Conservation (phyloP, 2,888 invertebrate species). For the Loripinus fragilis region DNA sequence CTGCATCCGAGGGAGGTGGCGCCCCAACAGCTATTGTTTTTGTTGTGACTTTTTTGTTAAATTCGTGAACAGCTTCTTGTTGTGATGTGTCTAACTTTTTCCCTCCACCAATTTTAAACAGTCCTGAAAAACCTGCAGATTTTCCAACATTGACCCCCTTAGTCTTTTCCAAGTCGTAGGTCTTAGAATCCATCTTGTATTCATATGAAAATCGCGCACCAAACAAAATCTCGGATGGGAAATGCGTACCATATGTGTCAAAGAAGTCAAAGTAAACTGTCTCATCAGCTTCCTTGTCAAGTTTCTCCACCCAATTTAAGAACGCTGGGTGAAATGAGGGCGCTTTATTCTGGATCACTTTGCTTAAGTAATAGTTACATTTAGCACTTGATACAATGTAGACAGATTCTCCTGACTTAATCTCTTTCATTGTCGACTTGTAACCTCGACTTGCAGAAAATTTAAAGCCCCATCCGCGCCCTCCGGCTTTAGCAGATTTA, state of each 20-base stretch:
- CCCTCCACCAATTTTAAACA: constrained; percentile 10
- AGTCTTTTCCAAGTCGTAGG: background rate
- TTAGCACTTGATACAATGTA: background rate
- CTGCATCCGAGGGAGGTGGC: constrained; percentile 21
- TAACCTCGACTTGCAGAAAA: background rate
- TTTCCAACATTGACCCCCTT: constrained; percentile 8
- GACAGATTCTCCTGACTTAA: background rate
- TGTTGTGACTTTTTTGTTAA: constrained; percentile 7
- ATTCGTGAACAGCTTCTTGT: background rate
- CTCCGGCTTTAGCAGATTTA: background rate
- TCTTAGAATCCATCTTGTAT: background rate
- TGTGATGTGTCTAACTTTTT: constrained; percentile 4
- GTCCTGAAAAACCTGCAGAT: constrained; percentile 25
- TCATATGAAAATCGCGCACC: background rate
- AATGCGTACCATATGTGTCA: background rate
- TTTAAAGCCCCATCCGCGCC: background rate
- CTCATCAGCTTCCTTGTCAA: background rate
- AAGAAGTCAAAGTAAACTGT: background rate
- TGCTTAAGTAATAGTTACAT: background rate
- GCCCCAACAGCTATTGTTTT: constrained; percentile 21
- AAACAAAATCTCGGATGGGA: background rate
- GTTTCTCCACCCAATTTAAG: background rate
- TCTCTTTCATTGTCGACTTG: background rate
- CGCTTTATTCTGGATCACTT: background rate
- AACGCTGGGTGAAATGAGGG: background rate